Base-by-base conservation (phyloP, 1,140 invertebrate species). In the Megalonaias nervosa region DNA sequence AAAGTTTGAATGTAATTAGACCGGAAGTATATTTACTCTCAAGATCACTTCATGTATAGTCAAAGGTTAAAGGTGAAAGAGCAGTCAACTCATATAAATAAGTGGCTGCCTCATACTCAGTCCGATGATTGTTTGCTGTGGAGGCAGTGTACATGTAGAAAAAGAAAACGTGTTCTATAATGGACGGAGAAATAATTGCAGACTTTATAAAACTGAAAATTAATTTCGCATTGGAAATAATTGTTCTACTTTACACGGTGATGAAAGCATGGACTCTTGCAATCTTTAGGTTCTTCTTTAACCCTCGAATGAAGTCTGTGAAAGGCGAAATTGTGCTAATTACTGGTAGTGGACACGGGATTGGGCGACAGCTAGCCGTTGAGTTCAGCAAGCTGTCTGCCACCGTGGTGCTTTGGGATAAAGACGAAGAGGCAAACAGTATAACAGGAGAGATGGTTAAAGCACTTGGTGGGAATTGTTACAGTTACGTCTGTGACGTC, bases 321-420 rank as follows among this genome's bases (percentile, higher is more conserved):
- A 92, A 92, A 62, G 95, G 94, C 1, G 94, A 97, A 88, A 93
- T 97, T 58, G 94, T 97, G 12, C 91, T 99, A n/a, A 94, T 98
- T 1, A 98, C 97, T 1, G 97, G 97, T 57, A 77, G 85, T 26
- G 88, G 83, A 16, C 95, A 95, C 14, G 97, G 97, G 5, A 94
- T 99, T 16, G 97, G 97, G 23, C 92, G 95, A 74, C 92, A 95
- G 65, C 89, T 98, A 66, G 94, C 96, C 0, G 87, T 95, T 0
- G 94, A 95, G 85, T 93, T 98, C 77, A 96, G 95, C n/a, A 93
- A 94, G 81, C 91, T 95, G 17, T 95, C 96, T 75, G 95, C 95
- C 55, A 94, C 92, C 74, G 93, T 98, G 16, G 94, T 98, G 17
- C 92, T 97, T 55, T 78, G 76, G 76, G 76, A 78, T 78, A 78